Evolutionary conservation across 2,888 invertebrate genomes (phyloP).

Genomic region (Polydrusus cervinus): DNA sequence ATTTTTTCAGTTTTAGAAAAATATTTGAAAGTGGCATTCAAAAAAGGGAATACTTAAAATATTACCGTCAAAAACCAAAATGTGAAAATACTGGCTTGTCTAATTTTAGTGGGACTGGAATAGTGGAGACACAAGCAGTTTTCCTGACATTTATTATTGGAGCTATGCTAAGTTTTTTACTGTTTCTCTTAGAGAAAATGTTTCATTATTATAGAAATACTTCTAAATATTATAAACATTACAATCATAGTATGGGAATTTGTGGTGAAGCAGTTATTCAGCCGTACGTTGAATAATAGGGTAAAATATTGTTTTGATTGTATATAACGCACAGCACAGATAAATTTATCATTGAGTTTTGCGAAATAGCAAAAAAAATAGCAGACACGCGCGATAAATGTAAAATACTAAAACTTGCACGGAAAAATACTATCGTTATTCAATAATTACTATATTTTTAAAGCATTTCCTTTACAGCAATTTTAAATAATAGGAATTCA

Average conservation of each 20-base stretch:
- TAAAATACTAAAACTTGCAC: too few species aligned
- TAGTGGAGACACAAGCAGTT: slow-evolving; percentile 18
- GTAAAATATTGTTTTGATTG: not conserved
- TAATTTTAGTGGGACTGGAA: slow-evolving; percentile 30
- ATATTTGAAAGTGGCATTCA: slow-evolving; percentile 16
- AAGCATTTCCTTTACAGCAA: too few species aligned
- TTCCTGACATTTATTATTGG: slow-evolving; percentile 17
- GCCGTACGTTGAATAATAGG: slow-evolving; percentile 5
- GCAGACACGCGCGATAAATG: too few species aligned
- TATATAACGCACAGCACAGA: too few species aligned
- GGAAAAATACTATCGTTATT: too few species aligned
- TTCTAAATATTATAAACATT: slow-evolving; percentile 14
- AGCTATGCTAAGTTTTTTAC: slow-evolving; percentile 3
- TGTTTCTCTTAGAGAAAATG: slow-evolving; percentile 12
- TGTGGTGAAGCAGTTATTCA: slow-evolving; percentile 1
- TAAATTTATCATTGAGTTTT: too few species aligned
- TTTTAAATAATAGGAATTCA: too few species aligned
- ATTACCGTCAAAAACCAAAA: slow-evolving; percentile 25
- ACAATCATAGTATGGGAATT: not conserved
- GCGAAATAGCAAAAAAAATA: too few species aligned
- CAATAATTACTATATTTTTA: too few species aligned
- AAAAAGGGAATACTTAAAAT: slow-evolving; percentile 13
- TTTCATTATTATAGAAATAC: slow-evolving; percentile 1
- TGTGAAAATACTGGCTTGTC: slow-evolving; percentile 11
- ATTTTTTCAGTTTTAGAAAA: slow-evolving; percentile 29